Evolutionary conservation across 2,797 vertebrate species (phyloP), one percentile per base, ranked within the genome.

Genomic region (Oryzias sinensis): DNA sequence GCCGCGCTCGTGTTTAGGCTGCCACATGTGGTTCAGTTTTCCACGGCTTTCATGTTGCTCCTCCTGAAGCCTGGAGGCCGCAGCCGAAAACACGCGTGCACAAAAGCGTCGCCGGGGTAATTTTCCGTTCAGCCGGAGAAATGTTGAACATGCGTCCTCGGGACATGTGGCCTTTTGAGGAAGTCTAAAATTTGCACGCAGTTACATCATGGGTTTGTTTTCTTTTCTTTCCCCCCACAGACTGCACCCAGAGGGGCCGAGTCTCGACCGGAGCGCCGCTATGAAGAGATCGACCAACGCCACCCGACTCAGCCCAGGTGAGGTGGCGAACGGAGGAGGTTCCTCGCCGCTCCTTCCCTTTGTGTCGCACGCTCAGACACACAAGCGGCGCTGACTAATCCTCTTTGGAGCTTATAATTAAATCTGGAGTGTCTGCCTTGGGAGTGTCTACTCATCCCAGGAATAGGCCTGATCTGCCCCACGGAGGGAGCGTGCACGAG

Each of bases 221-320:
- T 42, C 14, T 22, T 13, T 22, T 72, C 42, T 74, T 27, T 75
- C 50, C 18, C 18, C 37, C 86, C 18, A 15, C 91, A 97, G 96
- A 91, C 93, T 87, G 81, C 92, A 57, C 90, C 81, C 81, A 91
- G 94, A 91, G 89, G 88, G 77, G 85, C 90, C 27, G 94, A 96
- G 41, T 81, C 90, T 20, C 92, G 80, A 13, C 63, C 84, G 0
- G 86, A 81, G 5, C 88, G 91, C 41, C 89, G 70, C 49, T 95
- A 93, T 2, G 93, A 96, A 33, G 93, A 94, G 2, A 33, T 89
- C 50, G 94, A 95, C 63, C 84, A 90, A 8, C 92, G 91, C 53
- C 93, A 94, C 22, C 81, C 90, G 5, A 88, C 93, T 9, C 87
- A 93, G 49, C 90, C 93, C 87, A 96, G 95, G 95, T 98, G 92